A percentile compares a stretch with the other conserved stretches of the same genome.
Evolutionary conservation across 2,113 vertebrate genomes (phyloP).

Genomic region (Pseudonaja textilis): DNA sequence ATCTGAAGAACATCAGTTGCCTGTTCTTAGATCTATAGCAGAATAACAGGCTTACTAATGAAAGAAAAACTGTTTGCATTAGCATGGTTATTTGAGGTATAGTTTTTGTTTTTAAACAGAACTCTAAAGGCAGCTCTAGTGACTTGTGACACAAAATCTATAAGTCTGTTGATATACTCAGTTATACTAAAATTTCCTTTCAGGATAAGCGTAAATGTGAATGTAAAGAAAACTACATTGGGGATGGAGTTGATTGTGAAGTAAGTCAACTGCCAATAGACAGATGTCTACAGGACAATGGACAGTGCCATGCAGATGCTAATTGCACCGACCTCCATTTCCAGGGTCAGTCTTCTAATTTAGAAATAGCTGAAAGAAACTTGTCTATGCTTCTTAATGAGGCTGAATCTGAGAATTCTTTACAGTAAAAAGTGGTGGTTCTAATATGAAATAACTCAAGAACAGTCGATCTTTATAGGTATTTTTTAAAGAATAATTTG

Average conservation of each 20-base stretch:
- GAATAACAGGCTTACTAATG: no score
- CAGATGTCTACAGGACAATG: slow-evolving; percentile 87
- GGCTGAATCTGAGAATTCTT: neutral
- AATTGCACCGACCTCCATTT: slow-evolving; percentile 86
- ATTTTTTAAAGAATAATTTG: neutral
- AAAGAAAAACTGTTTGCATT: neutral
- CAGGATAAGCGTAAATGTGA: slow-evolving; percentile 83
- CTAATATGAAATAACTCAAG: neutral
- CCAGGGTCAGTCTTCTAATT: slow-evolving; percentile 75
- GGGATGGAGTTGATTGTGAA: slow-evolving; percentile 83
- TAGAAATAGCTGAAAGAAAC: neutral
- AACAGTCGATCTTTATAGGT: neutral
- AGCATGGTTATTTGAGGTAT: neutral
- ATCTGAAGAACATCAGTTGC: neutral
- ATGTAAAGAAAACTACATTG: slow-evolving; percentile 84
- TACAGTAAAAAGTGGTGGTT: neutral
- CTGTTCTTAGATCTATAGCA: neutral
- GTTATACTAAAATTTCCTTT: neutral
- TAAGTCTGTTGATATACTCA: slow-evolving; percentile 8
- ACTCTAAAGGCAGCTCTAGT: neutral
- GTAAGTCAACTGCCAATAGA: slow-evolving; percentile 77
- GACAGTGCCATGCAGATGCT: slow-evolving; percentile 81
- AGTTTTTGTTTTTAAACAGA: neutral
- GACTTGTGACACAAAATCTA: neutral
- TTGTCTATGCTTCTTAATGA: neutral